Conservation (phyloP, 2,113 vertebrate species). For the Rousettus leschenaultii region DNA sequence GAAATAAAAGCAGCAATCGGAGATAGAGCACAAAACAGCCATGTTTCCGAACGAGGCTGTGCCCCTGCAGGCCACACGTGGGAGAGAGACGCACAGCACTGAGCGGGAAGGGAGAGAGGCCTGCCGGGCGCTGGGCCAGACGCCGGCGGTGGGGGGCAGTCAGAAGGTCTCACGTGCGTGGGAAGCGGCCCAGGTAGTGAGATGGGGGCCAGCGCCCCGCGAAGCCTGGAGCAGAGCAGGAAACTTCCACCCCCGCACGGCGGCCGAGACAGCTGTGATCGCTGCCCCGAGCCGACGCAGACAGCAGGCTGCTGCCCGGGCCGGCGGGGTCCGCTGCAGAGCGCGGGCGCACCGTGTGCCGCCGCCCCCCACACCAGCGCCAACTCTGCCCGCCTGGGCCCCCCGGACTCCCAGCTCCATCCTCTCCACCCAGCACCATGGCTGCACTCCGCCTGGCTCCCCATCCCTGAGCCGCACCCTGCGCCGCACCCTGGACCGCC, state of each 20-base stretch:
- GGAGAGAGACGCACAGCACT: background rate
- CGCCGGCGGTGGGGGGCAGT: background rate
- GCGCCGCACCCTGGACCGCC: background rate
- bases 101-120: background rate
- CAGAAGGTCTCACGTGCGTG: background rate
- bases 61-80: background rate
- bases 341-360: accelerated
- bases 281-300: accelerated
- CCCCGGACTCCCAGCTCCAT: background rate
- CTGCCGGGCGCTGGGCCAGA: background rate
- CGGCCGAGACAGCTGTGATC: background rate
- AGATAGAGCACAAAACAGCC: background rate
- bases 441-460: too few species aligned
- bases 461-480: too few species aligned
- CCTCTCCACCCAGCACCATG: background rate
- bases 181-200: background rate
- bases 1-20: background rate
- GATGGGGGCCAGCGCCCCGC: accelerated
- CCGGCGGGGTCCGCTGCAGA: accelerated
- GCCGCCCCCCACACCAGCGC: background rate
- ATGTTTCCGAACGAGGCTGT: background rate
- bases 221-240: background rate
- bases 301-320: background rate
- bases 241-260: background rate
- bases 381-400: background rate